phyloP scores from a whole-genome alignment of 2,797 vertebrate genomes.

The Apogon talboti region DNA sequence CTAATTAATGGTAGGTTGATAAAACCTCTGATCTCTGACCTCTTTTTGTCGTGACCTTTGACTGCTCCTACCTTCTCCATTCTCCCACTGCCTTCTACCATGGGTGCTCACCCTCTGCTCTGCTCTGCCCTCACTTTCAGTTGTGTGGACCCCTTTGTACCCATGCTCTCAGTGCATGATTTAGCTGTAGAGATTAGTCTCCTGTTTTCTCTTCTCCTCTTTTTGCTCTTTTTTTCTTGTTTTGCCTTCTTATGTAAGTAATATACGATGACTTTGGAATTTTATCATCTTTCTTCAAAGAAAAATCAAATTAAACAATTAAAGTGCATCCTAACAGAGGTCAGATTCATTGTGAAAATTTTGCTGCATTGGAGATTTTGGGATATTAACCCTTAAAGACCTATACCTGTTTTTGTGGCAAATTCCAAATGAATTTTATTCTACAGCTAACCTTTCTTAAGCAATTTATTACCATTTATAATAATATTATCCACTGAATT shows the following conservation, averaged over 20 bases:
- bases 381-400: no score
- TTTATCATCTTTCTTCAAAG: constrained; percentile 8
- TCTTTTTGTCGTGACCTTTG: constrained; percentile 73
- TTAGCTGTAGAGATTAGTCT: constrained; percentile 38
- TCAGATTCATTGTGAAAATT: no score
- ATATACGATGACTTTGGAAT: neutral
- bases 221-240: constrained; percentile 24
- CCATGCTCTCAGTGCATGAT: constrained; percentile 78
- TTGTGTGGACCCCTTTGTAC: constrained; percentile 65
- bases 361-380: no score
- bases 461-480: no score
- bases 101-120: constrained; percentile 43
- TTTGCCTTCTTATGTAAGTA: constrained; percentile 10
- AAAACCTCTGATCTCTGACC: constrained; percentile 78
- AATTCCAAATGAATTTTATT: no score
- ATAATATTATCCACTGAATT: no score
- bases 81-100: constrained; percentile 41
- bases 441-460: no score
- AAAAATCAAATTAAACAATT: constrained; percentile 9
- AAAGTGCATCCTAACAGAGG: no score
- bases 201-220: constrained; percentile 40
- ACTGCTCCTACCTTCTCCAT: constrained; percentile 54
- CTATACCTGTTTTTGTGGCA: no score
- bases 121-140: constrained; percentile 33
- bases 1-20: constrained; percentile 99